These are phyloP conservation scores for Pachliopta kotzebuea DNA, from an alignment of 2,888 invertebrate genomes.

Conservation along the genomic window DNA sequence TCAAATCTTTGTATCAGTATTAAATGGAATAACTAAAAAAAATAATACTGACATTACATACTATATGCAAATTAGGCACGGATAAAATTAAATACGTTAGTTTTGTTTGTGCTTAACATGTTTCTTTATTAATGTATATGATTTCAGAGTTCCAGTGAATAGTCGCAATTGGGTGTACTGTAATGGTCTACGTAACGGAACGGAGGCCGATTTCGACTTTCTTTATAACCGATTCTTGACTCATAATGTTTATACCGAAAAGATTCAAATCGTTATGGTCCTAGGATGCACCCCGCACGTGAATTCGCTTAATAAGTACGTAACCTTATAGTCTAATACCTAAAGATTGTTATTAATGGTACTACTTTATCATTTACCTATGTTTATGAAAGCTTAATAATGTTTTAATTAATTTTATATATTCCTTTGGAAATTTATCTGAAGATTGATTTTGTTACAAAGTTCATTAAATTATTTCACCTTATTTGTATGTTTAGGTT, in stretches of 20 bases:
- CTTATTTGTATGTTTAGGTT: conserved; percentile 37
- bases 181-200: conserved; percentile 84
- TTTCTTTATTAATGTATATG: neutral
- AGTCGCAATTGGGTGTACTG: conserved; percentile 88
- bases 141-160: conserved; percentile 58
- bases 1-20: no score
- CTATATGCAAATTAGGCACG: no score
- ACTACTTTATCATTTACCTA: neutral
- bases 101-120: no score
- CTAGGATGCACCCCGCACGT: conserved; percentile 84
- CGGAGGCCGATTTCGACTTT: conserved; percentile 81
- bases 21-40: no score
- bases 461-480: no score
- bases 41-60: no score
- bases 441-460: no score
- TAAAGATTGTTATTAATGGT: no score
- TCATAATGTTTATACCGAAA: conserved; percentile 84
- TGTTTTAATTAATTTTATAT: no score
- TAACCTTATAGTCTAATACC: conserved; percentile 19
- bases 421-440: no score
- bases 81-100: no score
- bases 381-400: neutral
- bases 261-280: conserved; percentile 82
- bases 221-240: conserved; percentile 82
- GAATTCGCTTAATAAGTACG: conserved; percentile 72